phyloP scores from a whole-genome alignment of 2,888 invertebrate genomes.

The Aquatica leii region DNA sequence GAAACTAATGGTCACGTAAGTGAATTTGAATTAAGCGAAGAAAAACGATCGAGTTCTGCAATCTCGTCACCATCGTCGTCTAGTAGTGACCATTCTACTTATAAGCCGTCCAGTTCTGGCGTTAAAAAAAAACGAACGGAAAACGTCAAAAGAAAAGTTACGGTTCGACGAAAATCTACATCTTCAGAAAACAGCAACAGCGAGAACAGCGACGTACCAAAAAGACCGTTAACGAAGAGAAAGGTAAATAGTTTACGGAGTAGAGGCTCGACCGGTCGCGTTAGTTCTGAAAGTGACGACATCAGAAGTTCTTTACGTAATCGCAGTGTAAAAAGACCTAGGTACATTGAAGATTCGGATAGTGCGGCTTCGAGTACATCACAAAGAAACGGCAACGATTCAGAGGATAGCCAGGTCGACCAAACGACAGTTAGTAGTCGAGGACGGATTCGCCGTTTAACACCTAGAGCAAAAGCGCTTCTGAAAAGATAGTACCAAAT shows the following conservation, averaged over 20 bases:
- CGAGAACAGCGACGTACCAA: constrained; percentile 61
- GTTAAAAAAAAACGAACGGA: constrained; percentile 50
- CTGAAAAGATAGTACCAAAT: constrained; percentile 47
- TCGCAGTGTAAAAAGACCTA: constrained; percentile 53
- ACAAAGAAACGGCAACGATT: constrained; percentile 18
- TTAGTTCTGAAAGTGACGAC: constrained; percentile 45
- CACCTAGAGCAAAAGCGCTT: constrained; percentile 76
- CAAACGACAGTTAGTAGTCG: constrained; percentile 75
- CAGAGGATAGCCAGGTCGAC: constrained; percentile 37
- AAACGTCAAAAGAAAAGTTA: constrained; percentile 33
- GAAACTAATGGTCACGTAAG: constrained; percentile 32
- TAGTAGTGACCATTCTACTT: constrained; percentile 22
- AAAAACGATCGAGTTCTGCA: constrained; percentile 16
- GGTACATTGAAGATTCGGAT: constrained; percentile 54
- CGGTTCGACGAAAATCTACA: constrained; percentile 25
- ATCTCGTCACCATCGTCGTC: constrained; percentile 17
- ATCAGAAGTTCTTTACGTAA: constrained; percentile 37
- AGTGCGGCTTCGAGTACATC: constrained; percentile 48
- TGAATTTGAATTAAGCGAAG: constrained; percentile 35
- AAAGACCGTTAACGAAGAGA: constrained; percentile 40
- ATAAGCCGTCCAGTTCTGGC: background rate
- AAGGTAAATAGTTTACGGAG: constrained; percentile 34
- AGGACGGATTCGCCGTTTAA: constrained; percentile 84
- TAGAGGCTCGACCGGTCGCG: constrained; percentile 17
- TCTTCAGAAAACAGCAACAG: constrained; percentile 44